Evolutionary conservation across 92 coral and sea anemone genomes (phyloP), one percentile per base, ranked within the genome.

Genomic region (Zoanthus solanderi): DNA sequence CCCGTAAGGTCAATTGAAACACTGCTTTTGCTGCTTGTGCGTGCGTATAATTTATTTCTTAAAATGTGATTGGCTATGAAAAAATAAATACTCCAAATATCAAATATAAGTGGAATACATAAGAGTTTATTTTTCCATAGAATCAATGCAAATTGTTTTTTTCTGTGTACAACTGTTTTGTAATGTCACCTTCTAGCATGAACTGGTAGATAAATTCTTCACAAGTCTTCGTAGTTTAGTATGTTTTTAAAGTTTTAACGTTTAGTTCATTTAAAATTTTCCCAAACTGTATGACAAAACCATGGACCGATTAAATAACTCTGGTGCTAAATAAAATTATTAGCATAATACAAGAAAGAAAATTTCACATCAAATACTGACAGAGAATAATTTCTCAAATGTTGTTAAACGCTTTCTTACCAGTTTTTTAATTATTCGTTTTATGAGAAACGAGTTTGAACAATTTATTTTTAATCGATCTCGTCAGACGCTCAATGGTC

Each of bases 11-110:
- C 34, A 31, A 12, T 37, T 9, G 4, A 18, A 28, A 1, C 9
- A 32, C 9, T 23, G 37, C 45, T 13, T 3, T 48, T 23, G 32
- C 6, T 46, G 75, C 13, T 66, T 58, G 18, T 81, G 53, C 85
- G 75, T 81, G 85, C 85, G 85, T 81, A 42, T 65, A 81, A 81
- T 81, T 81, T 81, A 81, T 80, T 69, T n/a, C 73, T 6, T n/a
- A 45, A 7, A 63, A 18, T 75, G n/a, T 73, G 75, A 81, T 8
- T 81, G 54, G 34, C 7, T 63, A 44, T 18, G 46, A 10, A 6
- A 28, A 80, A 47, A 81, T 69, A 31, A 67, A 17, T 17, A 46
- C n/a, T 58, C 74, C 75, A 66, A 81, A 66, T 81, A 81, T 81
- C 56, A 45, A 9, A 32, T 37, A 81, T 57, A 81, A 81, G 85